Conservation (phyloP, 92 coral and sea anemone species). For the Paramuricea clavata region DNA sequence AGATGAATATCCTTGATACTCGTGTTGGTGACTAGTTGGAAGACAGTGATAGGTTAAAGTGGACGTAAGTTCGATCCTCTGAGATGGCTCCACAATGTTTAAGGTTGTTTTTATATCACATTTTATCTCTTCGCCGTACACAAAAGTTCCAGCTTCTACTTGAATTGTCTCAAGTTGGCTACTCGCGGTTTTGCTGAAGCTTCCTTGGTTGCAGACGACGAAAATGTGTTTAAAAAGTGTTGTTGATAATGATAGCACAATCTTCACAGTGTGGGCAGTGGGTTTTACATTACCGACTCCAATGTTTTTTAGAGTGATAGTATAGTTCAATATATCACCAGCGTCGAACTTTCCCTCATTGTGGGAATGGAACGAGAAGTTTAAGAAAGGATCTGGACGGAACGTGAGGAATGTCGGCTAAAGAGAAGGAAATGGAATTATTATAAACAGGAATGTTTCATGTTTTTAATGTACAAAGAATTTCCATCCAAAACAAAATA, state of each 20-base stretch:
- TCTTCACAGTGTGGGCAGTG: constrained; percentile 71
- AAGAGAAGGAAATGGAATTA: not conserved
- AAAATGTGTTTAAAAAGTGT: constrained; percentile 12
- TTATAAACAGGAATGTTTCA: not conserved
- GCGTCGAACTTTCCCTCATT: constrained; percentile 74
- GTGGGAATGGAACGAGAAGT: constrained; percentile 56
- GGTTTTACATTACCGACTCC: constrained; percentile 55
- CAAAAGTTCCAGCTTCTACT: not conserved
- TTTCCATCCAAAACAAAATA: too few species aligned
- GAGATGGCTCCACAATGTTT: constrained; percentile 21
- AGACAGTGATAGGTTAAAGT: constrained; percentile 36
- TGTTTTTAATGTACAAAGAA: too few species aligned
- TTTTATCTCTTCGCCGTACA: constrained; percentile 23
- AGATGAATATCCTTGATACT: constrained; percentile 3
- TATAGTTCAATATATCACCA: constrained; percentile 80
- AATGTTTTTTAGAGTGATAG: constrained; percentile 66
- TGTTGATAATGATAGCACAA: constrained; percentile 50
- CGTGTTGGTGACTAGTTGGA: constrained; percentile 22
- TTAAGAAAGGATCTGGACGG: constrained; percentile 80
- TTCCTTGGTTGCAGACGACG: constrained; percentile 23
- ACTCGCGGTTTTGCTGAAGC: not conserved
- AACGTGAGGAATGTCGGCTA: constrained; percentile 80
- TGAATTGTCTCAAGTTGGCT: not conserved
- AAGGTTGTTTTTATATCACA: constrained; percentile 29
- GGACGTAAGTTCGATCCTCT: not conserved